Evolutionary conservation across 1,140 invertebrate species (phyloP), one percentile per base, ranked within the genome.

Genomic region (Delia radicum): DNA sequence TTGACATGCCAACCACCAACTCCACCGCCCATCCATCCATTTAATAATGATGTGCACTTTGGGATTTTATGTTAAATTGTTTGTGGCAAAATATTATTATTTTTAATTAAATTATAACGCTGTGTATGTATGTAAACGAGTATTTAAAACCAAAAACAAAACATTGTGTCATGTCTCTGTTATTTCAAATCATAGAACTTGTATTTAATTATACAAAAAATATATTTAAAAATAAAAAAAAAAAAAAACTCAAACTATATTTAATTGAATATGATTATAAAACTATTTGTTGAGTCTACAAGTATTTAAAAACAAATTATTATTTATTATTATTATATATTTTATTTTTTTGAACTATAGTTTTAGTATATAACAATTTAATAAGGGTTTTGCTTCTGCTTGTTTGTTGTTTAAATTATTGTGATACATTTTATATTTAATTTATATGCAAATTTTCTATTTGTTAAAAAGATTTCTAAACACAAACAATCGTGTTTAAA

Each of bases 71-170:
- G 3, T 15, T 65, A 26, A 65, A 29, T 65, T 65, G 21, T 65
- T 63, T 63, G 61, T 27, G 61, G 61, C 61, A 63, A 26, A 12
- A 63, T 26, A 26, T 42, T 65, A 29, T 65, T 27, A 29, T n/a
- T 65, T 65, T 65, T 65, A 65, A 65, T 65, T 65, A 29, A 29
- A 65, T 65, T 65, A 65, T 65, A 65, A 65, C 29, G 29, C 29
- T 65, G 26, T 65, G 3, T 15, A 42, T 42, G 37, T 42, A n/a
- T 31, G 26, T 10, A n/a, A n/a, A n/a, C n/a, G n/a, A n/a, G n/a
- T n/a, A n/a, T n/a, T n/a, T n/a, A n/a, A n/a, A n/a, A n/a, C n/a
- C n/a, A n/a, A n/a, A n/a, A n/a, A n/a, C n/a, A 13, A 65, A 65
- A 1, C 15, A 27, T 63, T 21, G 21, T 26, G 61, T 63, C 26